A percentile compares a stretch with the other conserved stretches of the same genome.
Conservation (phyloP, 2,797 vertebrate species). For the Paedocypris micromegethes region DNA sequence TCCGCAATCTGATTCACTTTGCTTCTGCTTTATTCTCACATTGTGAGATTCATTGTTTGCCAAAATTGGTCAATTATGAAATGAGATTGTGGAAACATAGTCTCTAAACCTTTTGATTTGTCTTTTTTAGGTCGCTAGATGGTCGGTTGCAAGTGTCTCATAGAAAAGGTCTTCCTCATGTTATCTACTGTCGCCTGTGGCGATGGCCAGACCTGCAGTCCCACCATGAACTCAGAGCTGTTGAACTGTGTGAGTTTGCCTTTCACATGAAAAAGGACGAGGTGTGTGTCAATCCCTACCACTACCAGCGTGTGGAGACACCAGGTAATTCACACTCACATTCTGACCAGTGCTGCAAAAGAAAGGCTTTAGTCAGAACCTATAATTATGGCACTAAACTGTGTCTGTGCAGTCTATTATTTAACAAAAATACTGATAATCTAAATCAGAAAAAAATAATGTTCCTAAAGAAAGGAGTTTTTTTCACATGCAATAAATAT, state of each 20-base stretch:
- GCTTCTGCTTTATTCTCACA: slow-evolving; percentile 19
- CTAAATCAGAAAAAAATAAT: too few species aligned
- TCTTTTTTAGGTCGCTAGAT: slow-evolving; percentile 84
- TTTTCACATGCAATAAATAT: too few species aligned
- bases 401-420: too few species aligned
- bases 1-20: slow-evolving; percentile 25
- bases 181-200: slow-evolving; percentile 99
- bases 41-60: background rate
- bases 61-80: too few species aligned
- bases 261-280: slow-evolving; percentile 99
- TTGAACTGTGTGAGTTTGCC: slow-evolving; percentile 95
- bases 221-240: slow-evolving; percentile 95
- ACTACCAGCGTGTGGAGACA: slow-evolving; percentile 96
- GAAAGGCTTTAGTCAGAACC: too few species aligned
- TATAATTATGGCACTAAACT: too few species aligned
- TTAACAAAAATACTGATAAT: too few species aligned
- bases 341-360: background rate
- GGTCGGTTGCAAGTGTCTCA: slow-evolving; percentile 95
- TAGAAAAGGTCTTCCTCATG: slow-evolving; percentile 93
- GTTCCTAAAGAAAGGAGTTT: too few species aligned
- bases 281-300: slow-evolving; percentile 97
- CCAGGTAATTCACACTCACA: slow-evolving; percentile 73
- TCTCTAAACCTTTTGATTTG: background rate
- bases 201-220: slow-evolving; percentile 98
- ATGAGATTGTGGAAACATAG: too few species aligned